Conservation (phyloP, 2,113 vertebrate species). For the Odocoileus hemionus region DNA sequence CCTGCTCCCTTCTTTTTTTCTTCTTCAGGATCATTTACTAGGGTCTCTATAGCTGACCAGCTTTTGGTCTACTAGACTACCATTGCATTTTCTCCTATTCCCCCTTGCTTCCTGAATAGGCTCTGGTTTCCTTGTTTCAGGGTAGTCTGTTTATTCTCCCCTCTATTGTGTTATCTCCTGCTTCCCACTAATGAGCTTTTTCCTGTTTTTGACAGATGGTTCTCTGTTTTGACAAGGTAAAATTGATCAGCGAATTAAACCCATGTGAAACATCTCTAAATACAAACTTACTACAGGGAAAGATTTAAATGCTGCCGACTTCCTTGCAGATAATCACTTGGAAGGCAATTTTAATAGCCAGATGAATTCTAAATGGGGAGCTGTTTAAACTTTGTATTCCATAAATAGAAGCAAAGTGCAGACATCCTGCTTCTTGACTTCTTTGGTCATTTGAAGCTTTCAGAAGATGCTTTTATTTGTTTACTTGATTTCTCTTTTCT, state of each 20-base stretch:
- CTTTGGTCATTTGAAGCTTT: slow-evolving; percentile 30
- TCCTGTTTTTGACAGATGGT: slow-evolving; percentile 67
- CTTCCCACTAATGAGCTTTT: slow-evolving; percentile 56
- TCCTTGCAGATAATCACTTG: slow-evolving; percentile 53
- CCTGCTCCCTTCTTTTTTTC: neutral
- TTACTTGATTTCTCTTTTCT: neutral
- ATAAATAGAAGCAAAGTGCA: slow-evolving; percentile 58
- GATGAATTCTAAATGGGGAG: slow-evolving; percentile 45
- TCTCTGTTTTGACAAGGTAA: slow-evolving; percentile 67
- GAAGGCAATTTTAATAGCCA: slow-evolving; percentile 23
- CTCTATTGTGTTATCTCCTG: slow-evolving; percentile 29
- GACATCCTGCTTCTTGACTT: slow-evolving; percentile 58
- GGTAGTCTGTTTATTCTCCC: slow-evolving; percentile 54
- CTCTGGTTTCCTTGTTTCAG: slow-evolving; percentile 48
- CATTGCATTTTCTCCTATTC: slow-evolving; percentile 39
- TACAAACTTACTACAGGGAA: neutral
- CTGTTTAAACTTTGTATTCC: slow-evolving; percentile 41
- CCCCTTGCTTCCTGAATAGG: slow-evolving; percentile 46
- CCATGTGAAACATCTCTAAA: slow-evolving; percentile 35
- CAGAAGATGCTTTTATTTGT: neutral
- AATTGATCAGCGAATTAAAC: slow-evolving; percentile 46
- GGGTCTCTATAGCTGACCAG: neutral
- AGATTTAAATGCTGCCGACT: neutral
- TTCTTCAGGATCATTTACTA: neutral
- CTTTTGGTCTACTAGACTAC: neutral